Evolutionary conservation across 2,888 invertebrate genomes (phyloP).

Genomic region (Drosophila vallismaia): DNA sequence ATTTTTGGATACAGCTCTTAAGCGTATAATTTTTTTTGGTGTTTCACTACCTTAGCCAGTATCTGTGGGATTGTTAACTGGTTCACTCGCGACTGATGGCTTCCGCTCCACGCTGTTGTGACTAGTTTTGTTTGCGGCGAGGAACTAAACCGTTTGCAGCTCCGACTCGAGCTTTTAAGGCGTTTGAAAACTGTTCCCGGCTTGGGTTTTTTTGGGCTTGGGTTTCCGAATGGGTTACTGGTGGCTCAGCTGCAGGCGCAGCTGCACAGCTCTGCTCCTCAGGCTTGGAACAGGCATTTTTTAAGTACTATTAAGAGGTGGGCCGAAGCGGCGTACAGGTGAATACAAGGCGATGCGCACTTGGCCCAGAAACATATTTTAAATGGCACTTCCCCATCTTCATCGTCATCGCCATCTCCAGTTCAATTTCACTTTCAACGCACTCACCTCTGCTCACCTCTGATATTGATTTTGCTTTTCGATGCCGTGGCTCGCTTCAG

Average conservation of each 20-base stretch:
- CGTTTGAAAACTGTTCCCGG: conserved; percentile 47
- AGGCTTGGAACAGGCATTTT: conserved; percentile 18
- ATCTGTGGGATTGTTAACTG: conserved; percentile 27
- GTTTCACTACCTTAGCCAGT: conserved; percentile 20
- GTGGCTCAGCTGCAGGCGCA: conserved; percentile 53
- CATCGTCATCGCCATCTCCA: conserved; percentile 39
- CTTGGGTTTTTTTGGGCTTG: conserved; percentile 8
- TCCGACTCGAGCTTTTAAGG: conserved; percentile 74
- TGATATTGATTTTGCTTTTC: conserved; percentile 63
- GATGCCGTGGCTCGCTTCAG: conserved; percentile 21
- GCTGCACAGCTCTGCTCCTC: conserved; percentile 40
- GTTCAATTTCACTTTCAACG: conserved; percentile 69
- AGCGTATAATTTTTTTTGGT: neutral
- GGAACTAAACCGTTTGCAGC: conserved; percentile 81
- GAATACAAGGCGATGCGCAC: conserved; percentile 42
- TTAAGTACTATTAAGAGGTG: conserved; percentile 34
- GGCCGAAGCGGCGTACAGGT: neutral
- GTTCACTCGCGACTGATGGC: conserved; percentile 44
- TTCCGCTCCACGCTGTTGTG: conserved; percentile 68
- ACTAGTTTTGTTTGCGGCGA: conserved; percentile 82
- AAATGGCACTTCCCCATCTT: conserved; percentile 55
- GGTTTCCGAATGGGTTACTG: conserved; percentile 15
- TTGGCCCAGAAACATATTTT: conserved; percentile 68
- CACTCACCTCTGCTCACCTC: conserved; percentile 51
- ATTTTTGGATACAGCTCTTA: neutral